These are phyloP conservation scores for Grallaria varia DNA, from an alignment of 2,113 vertebrate genomes.

Conservation along the genomic window DNA sequence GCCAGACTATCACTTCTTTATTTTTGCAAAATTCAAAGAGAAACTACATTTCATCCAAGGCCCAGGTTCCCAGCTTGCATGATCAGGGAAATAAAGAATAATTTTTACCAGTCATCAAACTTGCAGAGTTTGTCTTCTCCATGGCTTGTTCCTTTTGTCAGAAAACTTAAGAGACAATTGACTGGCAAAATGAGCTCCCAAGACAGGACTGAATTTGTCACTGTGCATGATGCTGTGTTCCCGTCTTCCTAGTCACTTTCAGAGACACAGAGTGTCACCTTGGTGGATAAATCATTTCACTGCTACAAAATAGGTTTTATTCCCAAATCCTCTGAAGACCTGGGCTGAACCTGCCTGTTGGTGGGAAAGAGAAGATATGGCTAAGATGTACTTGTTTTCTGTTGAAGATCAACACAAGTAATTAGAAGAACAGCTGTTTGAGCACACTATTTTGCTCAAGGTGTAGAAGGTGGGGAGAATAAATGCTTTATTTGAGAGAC, in stretches of 20 bases:
- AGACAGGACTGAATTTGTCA: not conserved
- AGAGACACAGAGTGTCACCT: not conserved
- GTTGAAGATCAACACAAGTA: not conserved
- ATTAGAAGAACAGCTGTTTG: not conserved
- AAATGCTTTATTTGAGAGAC: not conserved
- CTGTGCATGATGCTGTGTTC: not conserved
- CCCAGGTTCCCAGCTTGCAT: not conserved
- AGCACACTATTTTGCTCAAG: rapidly evolving
- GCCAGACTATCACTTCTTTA: not conserved
- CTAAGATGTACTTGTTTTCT: not conserved
- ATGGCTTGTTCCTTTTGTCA: not conserved
- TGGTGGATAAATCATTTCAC: not conserved
- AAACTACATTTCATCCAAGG: not conserved
- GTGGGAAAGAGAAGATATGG: not conserved
- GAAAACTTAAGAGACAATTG: not conserved
- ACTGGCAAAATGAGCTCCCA: not conserved
- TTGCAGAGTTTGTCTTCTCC: not conserved
- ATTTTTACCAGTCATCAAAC: not conserved
- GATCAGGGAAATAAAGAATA: not conserved
- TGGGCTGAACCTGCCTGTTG: not conserved
- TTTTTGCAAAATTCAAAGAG: not conserved
- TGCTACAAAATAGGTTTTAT: not conserved
- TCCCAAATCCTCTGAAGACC: not conserved
- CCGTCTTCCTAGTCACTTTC: not conserved
- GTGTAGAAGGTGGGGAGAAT: not conserved